Evolutionary conservation across 2,113 vertebrate species (phyloP).

Genomic region (Oxygymnocypris stewartii): DNA sequence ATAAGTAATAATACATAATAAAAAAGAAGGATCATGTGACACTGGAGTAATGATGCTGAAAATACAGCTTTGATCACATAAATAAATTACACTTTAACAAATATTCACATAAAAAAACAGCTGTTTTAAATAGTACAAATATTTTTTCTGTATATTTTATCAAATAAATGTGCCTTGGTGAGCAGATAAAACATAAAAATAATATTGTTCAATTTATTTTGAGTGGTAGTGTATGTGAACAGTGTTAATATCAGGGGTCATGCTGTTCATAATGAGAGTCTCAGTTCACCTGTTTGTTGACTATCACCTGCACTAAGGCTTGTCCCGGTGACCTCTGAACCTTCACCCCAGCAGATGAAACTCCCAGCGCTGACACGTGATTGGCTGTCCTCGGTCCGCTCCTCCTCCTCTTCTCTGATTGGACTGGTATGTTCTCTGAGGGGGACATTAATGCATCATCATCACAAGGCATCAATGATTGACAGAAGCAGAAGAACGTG

Average conservation of each 20-base stretch:
- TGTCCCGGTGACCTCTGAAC: slow-evolving; percentile 33
- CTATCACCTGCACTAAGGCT: slow-evolving; percentile 37
- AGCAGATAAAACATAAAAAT: too few species aligned
- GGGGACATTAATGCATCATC: background rate
- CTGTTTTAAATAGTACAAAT: too few species aligned
- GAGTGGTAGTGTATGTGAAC: background rate
- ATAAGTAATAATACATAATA: too few species aligned
- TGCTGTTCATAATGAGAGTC: background rate
- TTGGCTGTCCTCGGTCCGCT: slow-evolving; percentile 27
- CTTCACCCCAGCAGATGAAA: slow-evolving; percentile 40
- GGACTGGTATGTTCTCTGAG: slow-evolving; percentile 36
- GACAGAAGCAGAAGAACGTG: background rate
- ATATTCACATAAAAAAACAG: too few species aligned
- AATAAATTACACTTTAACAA: too few species aligned
- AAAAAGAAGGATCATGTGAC: too few species aligned
- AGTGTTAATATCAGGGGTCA: background rate
- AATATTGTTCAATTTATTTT: too few species aligned
- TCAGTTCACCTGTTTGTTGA: slow-evolving; percentile 50
- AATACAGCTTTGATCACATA: too few species aligned
- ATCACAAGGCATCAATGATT: slow-evolving; percentile 6
- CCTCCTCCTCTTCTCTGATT: slow-evolving; percentile 38
- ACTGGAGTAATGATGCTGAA: too few species aligned
- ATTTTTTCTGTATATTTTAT: too few species aligned
- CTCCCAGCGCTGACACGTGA: background rate
- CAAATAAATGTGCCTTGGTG: too few species aligned